Evolutionary conservation across 1,140 invertebrate genomes (phyloP).

Genomic region (Dendrolimus punctatus): DNA sequence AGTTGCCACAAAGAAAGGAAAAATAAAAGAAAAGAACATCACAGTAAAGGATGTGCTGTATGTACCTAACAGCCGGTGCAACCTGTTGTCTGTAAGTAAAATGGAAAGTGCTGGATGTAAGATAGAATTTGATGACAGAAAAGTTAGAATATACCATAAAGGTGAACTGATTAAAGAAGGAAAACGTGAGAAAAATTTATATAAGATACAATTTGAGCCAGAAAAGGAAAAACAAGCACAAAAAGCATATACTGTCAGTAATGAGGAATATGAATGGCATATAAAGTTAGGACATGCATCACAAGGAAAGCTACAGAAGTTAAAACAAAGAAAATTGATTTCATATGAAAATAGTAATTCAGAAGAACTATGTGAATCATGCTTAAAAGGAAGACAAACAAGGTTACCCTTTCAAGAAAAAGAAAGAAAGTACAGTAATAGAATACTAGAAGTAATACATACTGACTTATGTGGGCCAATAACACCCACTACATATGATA

Average conservation of each 20-base stretch:
- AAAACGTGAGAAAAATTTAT: constrained; percentile 1
- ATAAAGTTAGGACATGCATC: neutral
- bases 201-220: neutral
- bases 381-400: neutral
- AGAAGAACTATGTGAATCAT: no score
- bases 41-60: neutral
- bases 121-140: neutral
- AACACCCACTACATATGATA: neutral
- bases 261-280: neutral
- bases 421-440: neutral
- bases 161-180: neutral
- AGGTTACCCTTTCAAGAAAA: neutral
- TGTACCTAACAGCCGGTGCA: constrained; percentile 1
- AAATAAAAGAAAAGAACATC: constrained; percentile 1
- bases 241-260: neutral
- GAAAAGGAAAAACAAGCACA: neutral
- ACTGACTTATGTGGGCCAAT: constrained; percentile 3
- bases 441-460: neutral
- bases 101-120: neutral
- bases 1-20: neutral
- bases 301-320: neutral
- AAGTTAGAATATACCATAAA: constrained; percentile 1
- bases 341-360: neutral
- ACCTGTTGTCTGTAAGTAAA: neutral
- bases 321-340: neutral